Evolutionary conservation across 2,888 invertebrate species (phyloP).

Genomic region (Cheiracanthium punctorium): DNA sequence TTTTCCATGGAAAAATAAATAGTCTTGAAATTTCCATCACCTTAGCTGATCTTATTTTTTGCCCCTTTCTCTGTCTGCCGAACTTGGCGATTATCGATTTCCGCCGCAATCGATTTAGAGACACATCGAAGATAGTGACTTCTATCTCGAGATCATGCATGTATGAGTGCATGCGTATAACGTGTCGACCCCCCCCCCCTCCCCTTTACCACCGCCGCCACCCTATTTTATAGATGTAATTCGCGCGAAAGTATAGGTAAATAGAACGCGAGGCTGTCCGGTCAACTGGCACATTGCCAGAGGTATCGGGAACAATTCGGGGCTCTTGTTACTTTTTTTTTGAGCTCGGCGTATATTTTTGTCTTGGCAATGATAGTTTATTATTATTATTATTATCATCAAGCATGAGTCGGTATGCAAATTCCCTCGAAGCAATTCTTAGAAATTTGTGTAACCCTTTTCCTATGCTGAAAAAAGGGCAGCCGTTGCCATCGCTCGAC

Average conservation of each 20-base stretch:
- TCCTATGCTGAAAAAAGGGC: no score
- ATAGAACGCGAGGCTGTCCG: conserved; percentile 18
- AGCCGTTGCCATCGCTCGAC: no score
- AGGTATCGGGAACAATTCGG: not conserved
- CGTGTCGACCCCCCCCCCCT: conserved; percentile 8
- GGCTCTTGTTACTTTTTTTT: not conserved
- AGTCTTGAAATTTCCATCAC: no score
- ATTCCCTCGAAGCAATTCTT: no score
- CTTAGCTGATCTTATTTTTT: no score
- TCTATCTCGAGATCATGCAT: conserved; percentile 25
- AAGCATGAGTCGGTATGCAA: no score
- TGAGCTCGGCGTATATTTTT: no score
- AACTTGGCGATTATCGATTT: conserved; percentile 48
- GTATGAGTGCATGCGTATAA: conserved; percentile 20
- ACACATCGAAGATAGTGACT: not conserved
- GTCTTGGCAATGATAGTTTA: no score
- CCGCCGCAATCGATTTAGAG: conserved; percentile 31
- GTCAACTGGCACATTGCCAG: conserved; percentile 42
- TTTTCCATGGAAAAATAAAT: no score
- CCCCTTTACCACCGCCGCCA: no score
- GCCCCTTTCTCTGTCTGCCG: not conserved
- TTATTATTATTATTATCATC: no score
- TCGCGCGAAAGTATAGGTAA: conserved; percentile 50
- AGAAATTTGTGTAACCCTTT: no score
- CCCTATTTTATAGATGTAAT: conserved; percentile 64